Evolutionary conservation across 2,797 vertebrate genomes (phyloP), one percentile per base, ranked within the genome.

Genomic region (Darevskia nairensis): DNA sequence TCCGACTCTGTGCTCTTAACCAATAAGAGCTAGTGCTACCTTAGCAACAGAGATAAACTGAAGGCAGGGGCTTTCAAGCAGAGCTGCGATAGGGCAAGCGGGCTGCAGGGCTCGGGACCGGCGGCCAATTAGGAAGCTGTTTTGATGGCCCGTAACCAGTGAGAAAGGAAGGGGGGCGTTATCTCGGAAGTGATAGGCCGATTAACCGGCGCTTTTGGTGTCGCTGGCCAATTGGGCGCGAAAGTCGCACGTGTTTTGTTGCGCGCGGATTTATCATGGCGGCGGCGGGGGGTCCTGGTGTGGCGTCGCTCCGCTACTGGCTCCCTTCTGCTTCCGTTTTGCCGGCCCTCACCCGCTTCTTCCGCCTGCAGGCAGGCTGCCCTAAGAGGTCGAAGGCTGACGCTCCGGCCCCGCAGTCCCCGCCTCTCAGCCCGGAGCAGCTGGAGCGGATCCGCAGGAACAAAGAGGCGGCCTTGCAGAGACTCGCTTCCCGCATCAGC

Each of bases 381-480:
- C 0, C 91, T 4, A 97, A 96, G 71, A 97, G 97, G 94, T 93
- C 94, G 8, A 93, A 94, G 6, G 94, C 87, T 86, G 89, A 85
- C 0, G 2, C 0, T 23, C 86, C 85, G 4, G 75, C 88, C 8
- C 21, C 59, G 55, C 6, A 3, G 1, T 80, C 89, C 29, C 80
- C 89, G 0, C 91, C 96, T 2, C 97, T 98, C 79, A 98, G 97
- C 90, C 95, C 96, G 0, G 97, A 98, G 91, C 98, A 98, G 95
- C 90, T 97, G 88, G 96, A 97, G 1, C 95, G 96, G 71, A 99
- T 99, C 81, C 97, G 97, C 90, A 96, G 23, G 90, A 99, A 98
- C 95, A 99, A 98, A 92, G 96, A 94, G 44, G 97, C 96, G 0
- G 98, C 98, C 0, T 85, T 97, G 86, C 94, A 97, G 90, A 96